Conservation (phyloP, 2,113 vertebrate species). For the Esox niger region DNA sequence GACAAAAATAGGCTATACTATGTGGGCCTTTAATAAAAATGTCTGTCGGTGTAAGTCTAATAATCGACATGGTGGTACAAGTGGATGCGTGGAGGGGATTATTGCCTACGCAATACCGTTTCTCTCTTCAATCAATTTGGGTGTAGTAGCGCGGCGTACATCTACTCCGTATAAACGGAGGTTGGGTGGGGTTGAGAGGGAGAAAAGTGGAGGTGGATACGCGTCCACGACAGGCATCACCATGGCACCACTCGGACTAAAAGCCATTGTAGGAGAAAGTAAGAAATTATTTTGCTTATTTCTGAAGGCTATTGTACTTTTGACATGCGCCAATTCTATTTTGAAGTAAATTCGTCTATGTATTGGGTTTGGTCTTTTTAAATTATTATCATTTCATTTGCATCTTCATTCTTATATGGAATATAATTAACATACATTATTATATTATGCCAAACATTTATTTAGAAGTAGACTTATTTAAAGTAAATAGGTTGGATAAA, state of each 20-base stretch:
- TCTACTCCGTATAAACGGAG: slow-evolving; percentile 5
- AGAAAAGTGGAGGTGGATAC: slow-evolving; percentile 11
- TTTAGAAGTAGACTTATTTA: not conserved
- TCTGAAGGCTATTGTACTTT: no score
- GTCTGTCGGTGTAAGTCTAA: not conserved
- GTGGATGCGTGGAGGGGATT: slow-evolving; percentile 29
- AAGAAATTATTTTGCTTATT: slow-evolving; percentile 50
- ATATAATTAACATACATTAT: not conserved
- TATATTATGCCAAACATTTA: not conserved
- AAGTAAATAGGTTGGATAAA: not conserved
- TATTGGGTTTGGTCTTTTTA: no score
- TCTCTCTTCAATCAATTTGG: not conserved
- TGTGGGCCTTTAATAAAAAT: no score
- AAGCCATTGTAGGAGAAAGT: slow-evolving; percentile 90
- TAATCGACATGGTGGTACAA: not conserved
- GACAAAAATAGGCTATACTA: no score
- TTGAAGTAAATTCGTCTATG: no score
- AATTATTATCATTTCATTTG: no score
- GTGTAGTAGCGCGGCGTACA: not conserved
- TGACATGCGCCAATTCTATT: no score
- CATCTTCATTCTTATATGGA: no score
- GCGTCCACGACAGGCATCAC: slow-evolving; percentile 48
- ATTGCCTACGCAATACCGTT: slow-evolving; percentile 12
- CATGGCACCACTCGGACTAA: slow-evolving; percentile 86
- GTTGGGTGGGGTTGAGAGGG: slow-evolving; percentile 18